Evolutionary conservation across 2,888 invertebrate genomes (phyloP), one percentile per base, ranked within the genome.

Genomic region (Drosophila prolongata): DNA sequence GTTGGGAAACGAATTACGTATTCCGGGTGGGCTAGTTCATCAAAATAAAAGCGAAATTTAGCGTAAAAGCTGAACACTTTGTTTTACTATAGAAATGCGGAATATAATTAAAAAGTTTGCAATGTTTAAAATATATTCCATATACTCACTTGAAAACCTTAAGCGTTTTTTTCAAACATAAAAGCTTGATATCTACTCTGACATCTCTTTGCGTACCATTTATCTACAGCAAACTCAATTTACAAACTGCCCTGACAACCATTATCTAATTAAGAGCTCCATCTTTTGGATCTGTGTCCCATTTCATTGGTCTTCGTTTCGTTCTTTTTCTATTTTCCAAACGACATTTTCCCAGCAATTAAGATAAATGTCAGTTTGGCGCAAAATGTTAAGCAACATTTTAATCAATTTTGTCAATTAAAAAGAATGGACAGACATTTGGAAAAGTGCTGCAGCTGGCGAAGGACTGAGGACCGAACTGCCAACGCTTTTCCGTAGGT

Each of bases 351-450:
- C 57, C 47, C 40, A 76, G 68, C 83, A 87, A 83, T 83, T 89
- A 89, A 83, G 81, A 84, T 84, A 83, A 80, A 83, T 89, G 76
- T 87, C 89, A 76, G 74, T 76, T 75, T 82, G 76, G 57, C 49
- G 59, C 59, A 82, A 75, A 80, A 87, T 81, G 75, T 75, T 66
- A 77, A 79, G 87, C 73, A 80, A 83, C 85, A 87, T 87, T 84
- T 87, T 89, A 89, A 89, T 84, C 89, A 84, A 84, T 89, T 89
- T 89, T 70, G 69, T 85, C 89, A 89, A 84, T 89, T 89, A 84
- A 71, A 59, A 80, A 62, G 65, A 76, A 73, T 59, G 64, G 61
- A 70, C 58, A 60, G 65, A 59, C 68, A 79, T 79, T 79, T 68
- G 40, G 44, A 47, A 80, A 49, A 57, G 67, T 30, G 40, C 46